phyloP scores from a whole-genome alignment of 2,888 invertebrate species.

The Chydorus sphaericus region DNA sequence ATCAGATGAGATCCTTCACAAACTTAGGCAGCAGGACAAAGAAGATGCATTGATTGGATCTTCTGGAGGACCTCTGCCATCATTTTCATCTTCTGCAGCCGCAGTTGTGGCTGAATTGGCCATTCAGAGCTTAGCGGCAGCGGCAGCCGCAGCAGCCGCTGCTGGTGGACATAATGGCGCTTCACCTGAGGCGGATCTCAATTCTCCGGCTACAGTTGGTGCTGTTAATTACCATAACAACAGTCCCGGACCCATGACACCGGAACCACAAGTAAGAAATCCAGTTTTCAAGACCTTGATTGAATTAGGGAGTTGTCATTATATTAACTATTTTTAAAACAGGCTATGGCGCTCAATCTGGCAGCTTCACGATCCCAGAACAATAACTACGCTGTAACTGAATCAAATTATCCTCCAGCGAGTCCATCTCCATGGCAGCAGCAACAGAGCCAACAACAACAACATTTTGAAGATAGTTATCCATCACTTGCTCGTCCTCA shows the following conservation, averaged over 20 bases:
- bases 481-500: slow-evolving; percentile 7
- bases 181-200: slow-evolving; percentile 9
- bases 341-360: slow-evolving; percentile 9
- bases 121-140: slow-evolving; percentile 10
- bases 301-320: too few species aligned
- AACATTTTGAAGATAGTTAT: slow-evolving; percentile 9
- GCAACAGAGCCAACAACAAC: slow-evolving; percentile 4
- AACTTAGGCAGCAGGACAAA: neutral
- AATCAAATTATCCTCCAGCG: slow-evolving; percentile 4
- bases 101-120: slow-evolving; percentile 10
- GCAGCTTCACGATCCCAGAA: slow-evolving; percentile 6
- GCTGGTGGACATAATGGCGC: neutral
- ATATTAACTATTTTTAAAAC: too few species aligned
- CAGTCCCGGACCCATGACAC: slow-evolving; percentile 2
- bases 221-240: slow-evolving; percentile 8
- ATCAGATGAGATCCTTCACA: slow-evolving; percentile 4
- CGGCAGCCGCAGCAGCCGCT: slow-evolving; percentile 9
- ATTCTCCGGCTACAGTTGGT: slow-evolving; percentile 1
- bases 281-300: too few species aligned
- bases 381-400: neutral
- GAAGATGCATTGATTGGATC: neutral
- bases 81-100: slow-evolving; percentile 7
- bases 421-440: slow-evolving; percentile 12
- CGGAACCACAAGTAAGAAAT: slow-evolving; percentile 11
- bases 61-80: neutral